Conservation (phyloP, 2,797 vertebrate genomes). For the Siniperca obscura region DNA sequence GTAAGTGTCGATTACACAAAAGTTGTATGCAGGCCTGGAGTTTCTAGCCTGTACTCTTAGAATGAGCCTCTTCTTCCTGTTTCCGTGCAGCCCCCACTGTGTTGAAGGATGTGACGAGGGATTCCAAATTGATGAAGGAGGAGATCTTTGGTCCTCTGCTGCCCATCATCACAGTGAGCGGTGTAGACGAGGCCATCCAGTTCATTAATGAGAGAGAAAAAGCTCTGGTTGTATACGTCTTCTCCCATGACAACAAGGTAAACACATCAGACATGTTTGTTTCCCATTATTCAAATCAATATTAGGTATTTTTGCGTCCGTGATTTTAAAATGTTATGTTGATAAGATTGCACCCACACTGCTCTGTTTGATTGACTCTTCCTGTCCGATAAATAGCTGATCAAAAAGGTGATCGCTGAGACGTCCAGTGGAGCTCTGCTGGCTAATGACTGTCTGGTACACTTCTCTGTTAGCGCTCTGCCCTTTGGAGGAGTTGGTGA, state of each 20-base stretch:
- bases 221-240: slow-evolving; percentile 90
- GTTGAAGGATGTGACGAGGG: slow-evolving; percentile 84
- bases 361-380: not conserved
- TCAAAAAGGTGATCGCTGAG: slow-evolving; percentile 87
- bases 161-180: slow-evolving; percentile 86
- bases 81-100: slow-evolving; percentile 88
- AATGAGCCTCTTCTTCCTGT: not conserved
- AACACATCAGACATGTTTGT: not conserved
- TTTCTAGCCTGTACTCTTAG: not conserved
- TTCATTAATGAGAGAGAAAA: slow-evolving; percentile 91
- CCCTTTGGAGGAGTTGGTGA: slow-evolving; percentile 94
- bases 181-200: slow-evolving; percentile 88
- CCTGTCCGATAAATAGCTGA: slow-evolving; percentile 74
- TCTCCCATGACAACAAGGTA: slow-evolving; percentile 85
- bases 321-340: not conserved
- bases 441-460: slow-evolving; percentile 91
- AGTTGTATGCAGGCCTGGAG: not conserved
- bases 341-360: not conserved
- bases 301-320: too few relatives aligned
- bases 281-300: not conserved
- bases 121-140: slow-evolving; percentile 91
- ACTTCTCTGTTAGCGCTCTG: slow-evolving; percentile 84
- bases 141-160: slow-evolving; percentile 93
- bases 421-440: slow-evolving; percentile 92
- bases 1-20: not conserved